Percentiles rank a stretch among this genome's conserved stretches.
These are phyloP conservation scores for Melanotaenia parkinsoni DNA, from an alignment of 2,797 vertebrate species.

Conservation along the genomic window DNA sequence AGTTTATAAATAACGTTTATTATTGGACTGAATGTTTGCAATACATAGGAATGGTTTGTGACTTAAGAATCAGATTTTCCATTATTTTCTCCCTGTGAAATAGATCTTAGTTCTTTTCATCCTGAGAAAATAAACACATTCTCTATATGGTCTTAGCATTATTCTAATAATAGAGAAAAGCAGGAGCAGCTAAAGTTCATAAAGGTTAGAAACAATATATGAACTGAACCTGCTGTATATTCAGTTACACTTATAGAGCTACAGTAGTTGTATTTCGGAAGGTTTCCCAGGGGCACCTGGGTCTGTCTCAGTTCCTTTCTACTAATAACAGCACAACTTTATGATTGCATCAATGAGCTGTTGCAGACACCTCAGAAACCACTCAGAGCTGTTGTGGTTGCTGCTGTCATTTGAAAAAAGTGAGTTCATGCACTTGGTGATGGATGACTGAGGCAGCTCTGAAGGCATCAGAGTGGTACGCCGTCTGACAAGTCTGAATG, in stretches of 20 bases:
- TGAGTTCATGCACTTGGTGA: conserved; percentile 20
- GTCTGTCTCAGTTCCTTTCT: conserved; percentile 28
- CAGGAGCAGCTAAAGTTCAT: conserved; percentile 24
- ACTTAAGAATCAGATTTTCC: conserved; percentile 10
- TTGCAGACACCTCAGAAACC: conserved; percentile 29
- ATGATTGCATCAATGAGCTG: conserved; percentile 8
- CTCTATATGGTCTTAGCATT: conserved; percentile 11
- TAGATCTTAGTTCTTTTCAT: conserved; percentile 8
- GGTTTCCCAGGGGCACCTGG: neutral
- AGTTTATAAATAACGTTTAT: conserved; percentile 42
- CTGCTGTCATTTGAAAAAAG: conserved; percentile 14
- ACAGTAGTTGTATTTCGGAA: conserved; percentile 4
- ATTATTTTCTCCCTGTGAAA: conserved; percentile 3
- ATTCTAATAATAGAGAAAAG: conserved; percentile 11
- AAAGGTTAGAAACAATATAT: conserved; percentile 23
- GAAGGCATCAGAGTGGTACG: conserved; percentile 75
- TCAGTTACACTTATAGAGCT: conserved; percentile 6
- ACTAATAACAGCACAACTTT: conserved; percentile 8
- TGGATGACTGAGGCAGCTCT: conserved; percentile 10
- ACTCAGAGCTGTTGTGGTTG: conserved; percentile 11
- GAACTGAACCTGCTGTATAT: conserved; percentile 10
- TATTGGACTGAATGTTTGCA: conserved; percentile 24
- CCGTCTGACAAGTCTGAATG: conserved; percentile 86
- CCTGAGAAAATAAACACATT: conserved; percentile 33
- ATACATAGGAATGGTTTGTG: conserved; percentile 30